Conservation (phyloP, 2,113 vertebrate species). For the Irena cyanogastra region DNA sequence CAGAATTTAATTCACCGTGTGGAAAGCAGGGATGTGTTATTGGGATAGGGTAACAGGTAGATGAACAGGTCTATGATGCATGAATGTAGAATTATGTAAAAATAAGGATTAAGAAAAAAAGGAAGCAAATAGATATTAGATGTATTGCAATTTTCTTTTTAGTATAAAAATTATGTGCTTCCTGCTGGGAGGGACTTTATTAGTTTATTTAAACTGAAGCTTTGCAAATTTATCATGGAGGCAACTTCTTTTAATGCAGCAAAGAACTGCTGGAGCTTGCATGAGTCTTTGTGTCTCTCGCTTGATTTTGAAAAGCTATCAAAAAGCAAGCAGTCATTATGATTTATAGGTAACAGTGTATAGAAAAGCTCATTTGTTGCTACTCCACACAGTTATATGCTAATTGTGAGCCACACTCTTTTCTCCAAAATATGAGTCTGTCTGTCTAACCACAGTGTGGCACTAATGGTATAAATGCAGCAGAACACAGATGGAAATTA, state of each 20-base stretch:
- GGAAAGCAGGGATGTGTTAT: background rate
- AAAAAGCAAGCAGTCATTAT: background rate
- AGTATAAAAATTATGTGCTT: background rate
- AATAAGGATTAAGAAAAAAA: background rate
- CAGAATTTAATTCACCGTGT: background rate
- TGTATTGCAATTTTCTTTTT: background rate
- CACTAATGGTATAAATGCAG: constrained; percentile 53
- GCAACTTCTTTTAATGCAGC: background rate
- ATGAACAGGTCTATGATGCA: background rate
- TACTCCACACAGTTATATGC: background rate
- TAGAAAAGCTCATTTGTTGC: background rate
- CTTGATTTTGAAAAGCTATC: background rate
- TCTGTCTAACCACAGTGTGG: constrained; percentile 58
- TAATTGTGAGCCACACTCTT: background rate
- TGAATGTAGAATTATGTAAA: background rate
- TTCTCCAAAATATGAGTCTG: background rate
- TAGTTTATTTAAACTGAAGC: background rate
- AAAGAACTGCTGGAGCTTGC: background rate
- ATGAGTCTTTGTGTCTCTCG: background rate
- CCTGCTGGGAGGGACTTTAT: background rate
- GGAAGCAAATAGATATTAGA: background rate
- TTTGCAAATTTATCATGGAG: background rate
- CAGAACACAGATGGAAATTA: constrained; percentile 54
- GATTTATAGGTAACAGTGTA: background rate
- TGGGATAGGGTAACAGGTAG: background rate